Conservation (phyloP, 2,888 invertebrate species). For the Spodoptera exigua region DNA sequence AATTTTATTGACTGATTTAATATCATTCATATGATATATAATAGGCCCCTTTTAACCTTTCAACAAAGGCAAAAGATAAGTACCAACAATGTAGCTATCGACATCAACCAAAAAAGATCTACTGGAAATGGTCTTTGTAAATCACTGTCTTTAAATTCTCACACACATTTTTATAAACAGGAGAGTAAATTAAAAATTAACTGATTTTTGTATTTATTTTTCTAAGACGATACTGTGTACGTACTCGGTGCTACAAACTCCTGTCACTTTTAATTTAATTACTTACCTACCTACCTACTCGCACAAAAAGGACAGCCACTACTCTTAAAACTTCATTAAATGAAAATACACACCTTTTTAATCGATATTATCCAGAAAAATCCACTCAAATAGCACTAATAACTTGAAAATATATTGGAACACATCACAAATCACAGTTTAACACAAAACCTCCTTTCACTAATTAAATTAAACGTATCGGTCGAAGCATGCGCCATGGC, state of each 20-base stretch:
- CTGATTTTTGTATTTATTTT: constrained; percentile 33
- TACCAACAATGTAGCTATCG: too few species aligned
- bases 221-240: constrained; percentile 20
- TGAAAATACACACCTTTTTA: constrained; percentile 65
- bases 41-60: too few species aligned
- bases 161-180: too few species aligned
- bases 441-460: constrained; percentile 75
- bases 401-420: constrained; percentile 65
- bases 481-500: constrained; percentile 80
- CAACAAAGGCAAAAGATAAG: too few species aligned
- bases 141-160: too few species aligned
- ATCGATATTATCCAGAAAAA: constrained; percentile 63
- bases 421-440: constrained; percentile 82
- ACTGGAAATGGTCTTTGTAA: too few species aligned
- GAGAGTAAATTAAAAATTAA: not conserved
- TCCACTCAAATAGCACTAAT: constrained; percentile 62
- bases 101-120: too few species aligned
- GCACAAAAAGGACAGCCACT: constrained; percentile 9
- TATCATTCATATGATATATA: too few species aligned
- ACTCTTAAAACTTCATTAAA: constrained; percentile 1
- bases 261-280: constrained; percentile 57
- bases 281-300: constrained; percentile 38
- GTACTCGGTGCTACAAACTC: constrained; percentile 18
- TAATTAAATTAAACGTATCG: constrained; percentile 85
- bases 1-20: too few species aligned